Conservation (phyloP, 2,888 invertebrate species). For the Microplitis deprimator region DNA sequence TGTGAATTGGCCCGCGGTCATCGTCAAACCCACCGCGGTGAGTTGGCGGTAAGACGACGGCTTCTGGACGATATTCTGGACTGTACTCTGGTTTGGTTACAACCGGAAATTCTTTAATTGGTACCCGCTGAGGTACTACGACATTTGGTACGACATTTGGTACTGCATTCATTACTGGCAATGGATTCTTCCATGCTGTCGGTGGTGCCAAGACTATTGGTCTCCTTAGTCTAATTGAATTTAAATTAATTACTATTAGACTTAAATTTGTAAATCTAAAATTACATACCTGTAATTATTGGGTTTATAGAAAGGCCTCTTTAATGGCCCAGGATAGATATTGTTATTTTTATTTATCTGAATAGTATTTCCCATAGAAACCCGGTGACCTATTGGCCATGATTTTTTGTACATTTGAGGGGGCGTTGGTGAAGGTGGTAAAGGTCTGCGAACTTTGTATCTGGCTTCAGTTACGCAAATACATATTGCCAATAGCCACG, state of each 20-base stretch:
- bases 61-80: slow-evolving; percentile 58
- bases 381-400: slow-evolving; percentile 62
- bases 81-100: slow-evolving; percentile 63
- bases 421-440: slow-evolving; percentile 59
- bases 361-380: slow-evolving; percentile 62
- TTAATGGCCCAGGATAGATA: slow-evolving; percentile 48
- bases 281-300: slow-evolving; percentile 59
- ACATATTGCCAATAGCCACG: slow-evolving; percentile 58
- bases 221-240: slow-evolving; percentile 58
- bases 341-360: slow-evolving; percentile 56
- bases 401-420: slow-evolving; percentile 63
- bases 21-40: slow-evolving; percentile 62
- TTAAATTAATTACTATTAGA: background rate
- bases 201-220: slow-evolving; percentile 56
- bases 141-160: slow-evolving; percentile 57
- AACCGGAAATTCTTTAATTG: slow-evolving; percentile 63
- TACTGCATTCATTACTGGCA: slow-evolving; percentile 54
- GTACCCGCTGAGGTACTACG: slow-evolving; percentile 59
- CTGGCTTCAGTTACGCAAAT: slow-evolving; percentile 61
- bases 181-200: slow-evolving; percentile 56
- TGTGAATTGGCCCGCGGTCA: slow-evolving; percentile 84
- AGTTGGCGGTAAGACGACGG: slow-evolving; percentile 54
- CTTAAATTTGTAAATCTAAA: background rate
- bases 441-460: slow-evolving; percentile 68
- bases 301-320: slow-evolving; percentile 58